phyloP scores from a whole-genome alignment of 92 coral and sea anemone species.

The Anthopleura xanthogrammica region DNA sequence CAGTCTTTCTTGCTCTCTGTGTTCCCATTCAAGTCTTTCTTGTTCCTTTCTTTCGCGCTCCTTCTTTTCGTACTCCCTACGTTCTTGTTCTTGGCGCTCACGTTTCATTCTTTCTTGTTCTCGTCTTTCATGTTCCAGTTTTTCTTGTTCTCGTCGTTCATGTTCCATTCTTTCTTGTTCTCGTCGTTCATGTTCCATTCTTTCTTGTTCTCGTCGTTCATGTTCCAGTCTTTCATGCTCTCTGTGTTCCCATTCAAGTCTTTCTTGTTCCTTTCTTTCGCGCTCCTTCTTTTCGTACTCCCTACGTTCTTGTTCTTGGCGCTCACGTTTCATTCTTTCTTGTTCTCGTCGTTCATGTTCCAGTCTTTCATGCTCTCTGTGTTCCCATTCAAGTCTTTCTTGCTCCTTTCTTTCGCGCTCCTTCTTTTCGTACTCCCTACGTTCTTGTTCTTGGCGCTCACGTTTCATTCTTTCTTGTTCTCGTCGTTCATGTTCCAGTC shows the following conservation, averaged over 20 bases:
- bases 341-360: conserved; percentile 7
- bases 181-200: background rate
- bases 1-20: background rate
- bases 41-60: conserved; percentile 11
- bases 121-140: background rate
- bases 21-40: background rate
- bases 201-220: conserved; percentile 16
- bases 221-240: conserved; percentile 10
- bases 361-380: conserved; percentile 9
- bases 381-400: conserved; percentile 20
- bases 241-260: conserved; percentile 4
- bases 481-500: background rate
- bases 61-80: background rate
- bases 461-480: background rate
- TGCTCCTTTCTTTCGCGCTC: conserved; percentile 11
- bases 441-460: background rate
- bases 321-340: too few species aligned
- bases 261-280: conserved; percentile 10
- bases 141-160: background rate
- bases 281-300: conserved; percentile 3
- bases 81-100: conserved; percentile 18
- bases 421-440: conserved; percentile 10
- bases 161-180: background rate
- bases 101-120: conserved; percentile 1
- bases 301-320: conserved; percentile 11